phyloP scores from a whole-genome alignment of 2,797 vertebrate species.

The Sebastes goodei region DNA sequence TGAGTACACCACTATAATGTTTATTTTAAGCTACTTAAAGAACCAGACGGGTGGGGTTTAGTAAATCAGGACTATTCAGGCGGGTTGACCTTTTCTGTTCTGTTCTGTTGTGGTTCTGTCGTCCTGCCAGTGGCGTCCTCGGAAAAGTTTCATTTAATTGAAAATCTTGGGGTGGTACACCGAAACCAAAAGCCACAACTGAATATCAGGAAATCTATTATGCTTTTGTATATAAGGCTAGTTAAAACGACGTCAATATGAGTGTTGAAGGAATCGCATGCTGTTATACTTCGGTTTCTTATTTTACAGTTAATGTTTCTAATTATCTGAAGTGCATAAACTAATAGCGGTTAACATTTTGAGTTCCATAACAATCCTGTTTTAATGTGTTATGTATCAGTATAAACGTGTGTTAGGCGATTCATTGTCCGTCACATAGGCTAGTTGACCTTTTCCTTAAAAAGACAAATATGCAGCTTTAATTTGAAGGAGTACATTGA shows the following conservation, averaged over 20 bases:
- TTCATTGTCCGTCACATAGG: not conserved
- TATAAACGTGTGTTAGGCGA: too few species aligned
- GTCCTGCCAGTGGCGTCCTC: not conserved
- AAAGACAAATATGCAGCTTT: not conserved
- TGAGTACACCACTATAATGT: not conserved
- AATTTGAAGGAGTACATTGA: not conserved
- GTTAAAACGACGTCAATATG: too few species aligned
- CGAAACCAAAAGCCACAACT: too few species aligned
- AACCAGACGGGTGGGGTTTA: conserved; percentile 7
- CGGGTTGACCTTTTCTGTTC: not conserved
- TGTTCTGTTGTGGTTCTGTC: not conserved
- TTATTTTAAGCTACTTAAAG: not conserved
- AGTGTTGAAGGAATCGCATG: too few species aligned
- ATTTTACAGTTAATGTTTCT: too few species aligned
- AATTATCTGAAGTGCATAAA: too few species aligned
- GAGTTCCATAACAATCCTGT: too few species aligned
- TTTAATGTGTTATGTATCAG: too few species aligned
- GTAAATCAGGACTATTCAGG: not conserved
- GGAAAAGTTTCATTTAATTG: not conserved
- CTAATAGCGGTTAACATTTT: too few species aligned
- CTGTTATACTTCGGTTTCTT: too few species aligned
- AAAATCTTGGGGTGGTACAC: not conserved
- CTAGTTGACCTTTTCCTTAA: not conserved
- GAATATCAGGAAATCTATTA: too few species aligned
- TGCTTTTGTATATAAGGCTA: too few species aligned